Conservation (phyloP, 2,888 invertebrate species). For the Apamea epomidion region DNA sequence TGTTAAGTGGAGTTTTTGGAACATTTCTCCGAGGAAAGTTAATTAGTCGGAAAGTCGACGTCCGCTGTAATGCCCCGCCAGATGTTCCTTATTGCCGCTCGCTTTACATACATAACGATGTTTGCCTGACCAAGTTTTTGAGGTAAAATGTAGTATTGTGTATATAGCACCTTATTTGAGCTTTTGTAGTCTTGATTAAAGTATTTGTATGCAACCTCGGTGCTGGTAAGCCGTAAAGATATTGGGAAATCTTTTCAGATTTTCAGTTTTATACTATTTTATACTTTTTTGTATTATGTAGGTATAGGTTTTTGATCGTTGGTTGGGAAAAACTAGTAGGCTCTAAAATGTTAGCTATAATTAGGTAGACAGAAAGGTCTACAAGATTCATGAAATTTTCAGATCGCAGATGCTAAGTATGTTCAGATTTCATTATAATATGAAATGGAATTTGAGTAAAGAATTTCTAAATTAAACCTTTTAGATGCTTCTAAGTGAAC, state of each 20-base stretch:
- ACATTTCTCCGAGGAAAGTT: conserved; percentile 70
- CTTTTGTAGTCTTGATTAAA: conserved; percentile 40
- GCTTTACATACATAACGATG: conserved; percentile 62
- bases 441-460: conserved; percentile 7
- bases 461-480: conserved; percentile 11
- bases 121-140: conserved; percentile 48
- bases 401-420: neutral
- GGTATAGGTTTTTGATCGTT: neutral
- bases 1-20: conserved; percentile 70
- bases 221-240: conserved; percentile 13
- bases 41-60: conserved; percentile 72
- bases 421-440: neutral
- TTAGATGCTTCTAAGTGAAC: conserved; percentile 14
- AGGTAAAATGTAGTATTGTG: conserved; percentile 45
- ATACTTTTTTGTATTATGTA: conserved; percentile 1
- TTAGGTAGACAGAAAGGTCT: neutral
- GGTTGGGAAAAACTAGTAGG: neutral
- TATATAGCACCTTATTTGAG: conserved; percentile 47
- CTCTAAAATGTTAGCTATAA: neutral
- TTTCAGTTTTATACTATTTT: conserved; percentile 9
- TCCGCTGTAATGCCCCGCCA: conserved; percentile 64
- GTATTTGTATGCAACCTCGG: conserved; percentile 48
- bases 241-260: conserved; percentile 31
- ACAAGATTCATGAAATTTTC: neutral
- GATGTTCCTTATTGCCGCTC: conserved; percentile 69